phyloP scores from a whole-genome alignment of 2,888 invertebrate genomes.

The Parnassius apollo region DNA sequence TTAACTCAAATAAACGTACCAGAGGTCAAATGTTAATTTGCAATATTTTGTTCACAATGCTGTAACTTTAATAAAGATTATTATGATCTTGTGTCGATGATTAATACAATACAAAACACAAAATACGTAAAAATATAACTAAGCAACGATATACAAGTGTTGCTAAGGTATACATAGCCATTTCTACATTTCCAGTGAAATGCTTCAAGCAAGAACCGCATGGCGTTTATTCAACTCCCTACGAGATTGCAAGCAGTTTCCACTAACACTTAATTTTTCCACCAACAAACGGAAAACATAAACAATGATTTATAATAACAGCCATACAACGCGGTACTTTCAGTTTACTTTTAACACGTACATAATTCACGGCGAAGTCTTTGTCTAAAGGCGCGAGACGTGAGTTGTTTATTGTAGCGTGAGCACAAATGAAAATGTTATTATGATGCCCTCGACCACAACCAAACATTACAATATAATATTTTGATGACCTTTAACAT shows the following conservation, averaged over 20 bases:
- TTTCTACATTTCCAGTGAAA: too few species aligned
- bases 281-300: conserved; percentile 80
- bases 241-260: conserved; percentile 68
- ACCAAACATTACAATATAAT: conserved; percentile 28
- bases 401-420: conserved; percentile 80
- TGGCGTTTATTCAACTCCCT: conserved; percentile 54
- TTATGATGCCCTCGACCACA: conserved; percentile 63
- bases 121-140: too few species aligned
- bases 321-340: conserved; percentile 78
- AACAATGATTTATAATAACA: conserved; percentile 82
- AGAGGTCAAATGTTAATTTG: too few species aligned
- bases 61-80: too few species aligned
- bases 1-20: too few species aligned
- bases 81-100: too few species aligned
- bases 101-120: too few species aligned
- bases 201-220: conserved; percentile 48
- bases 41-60: too few species aligned
- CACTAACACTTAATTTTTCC: conserved; percentile 74
- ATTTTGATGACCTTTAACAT: conserved; percentile 13
- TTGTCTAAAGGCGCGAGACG: conserved; percentile 79
- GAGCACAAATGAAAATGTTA: conserved; percentile 80
- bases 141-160: too few species aligned
- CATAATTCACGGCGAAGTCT: conserved; percentile 78
- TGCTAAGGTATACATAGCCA: too few species aligned
- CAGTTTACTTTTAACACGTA: conserved; percentile 82